Conservation (phyloP, 2,797 vertebrate species). For the Cuculus canorus region DNA sequence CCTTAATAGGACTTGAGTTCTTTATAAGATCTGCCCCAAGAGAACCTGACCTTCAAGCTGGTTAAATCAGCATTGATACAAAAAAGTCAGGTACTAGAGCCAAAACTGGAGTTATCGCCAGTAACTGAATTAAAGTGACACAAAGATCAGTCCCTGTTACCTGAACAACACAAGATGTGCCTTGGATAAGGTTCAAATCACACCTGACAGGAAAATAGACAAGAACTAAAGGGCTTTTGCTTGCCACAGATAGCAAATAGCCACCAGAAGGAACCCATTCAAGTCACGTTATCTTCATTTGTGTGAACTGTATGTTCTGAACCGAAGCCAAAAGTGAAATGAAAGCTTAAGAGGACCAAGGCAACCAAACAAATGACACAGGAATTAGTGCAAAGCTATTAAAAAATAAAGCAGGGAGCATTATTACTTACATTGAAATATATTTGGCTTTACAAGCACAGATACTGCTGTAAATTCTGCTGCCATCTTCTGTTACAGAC, state of each 20-base stretch:
- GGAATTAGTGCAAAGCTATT: neutral
- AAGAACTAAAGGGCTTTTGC: neutral
- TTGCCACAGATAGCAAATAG: neutral
- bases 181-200: neutral
- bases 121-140: neutral
- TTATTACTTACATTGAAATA: neutral
- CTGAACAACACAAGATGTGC: neutral
- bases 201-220: neutral
- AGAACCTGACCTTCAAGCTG: neutral
- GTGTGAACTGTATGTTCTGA: neutral
- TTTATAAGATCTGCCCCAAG: neutral
- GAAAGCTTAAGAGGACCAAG: neutral
- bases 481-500: neutral
- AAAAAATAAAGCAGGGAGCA: neutral
- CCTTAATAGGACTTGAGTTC: neutral
- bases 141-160: neutral
- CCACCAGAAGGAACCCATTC: neutral
- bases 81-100: neutral
- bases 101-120: neutral
- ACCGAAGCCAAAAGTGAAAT: neutral
- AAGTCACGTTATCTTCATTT: neutral
- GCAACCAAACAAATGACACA: neutral
- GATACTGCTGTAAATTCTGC: neutral
- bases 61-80: neutral
- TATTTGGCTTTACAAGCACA: neutral